These are phyloP conservation scores for Montipora capitata DNA, from an alignment of 92 coral and sea anemone species.

Conservation along the genomic window DNA sequence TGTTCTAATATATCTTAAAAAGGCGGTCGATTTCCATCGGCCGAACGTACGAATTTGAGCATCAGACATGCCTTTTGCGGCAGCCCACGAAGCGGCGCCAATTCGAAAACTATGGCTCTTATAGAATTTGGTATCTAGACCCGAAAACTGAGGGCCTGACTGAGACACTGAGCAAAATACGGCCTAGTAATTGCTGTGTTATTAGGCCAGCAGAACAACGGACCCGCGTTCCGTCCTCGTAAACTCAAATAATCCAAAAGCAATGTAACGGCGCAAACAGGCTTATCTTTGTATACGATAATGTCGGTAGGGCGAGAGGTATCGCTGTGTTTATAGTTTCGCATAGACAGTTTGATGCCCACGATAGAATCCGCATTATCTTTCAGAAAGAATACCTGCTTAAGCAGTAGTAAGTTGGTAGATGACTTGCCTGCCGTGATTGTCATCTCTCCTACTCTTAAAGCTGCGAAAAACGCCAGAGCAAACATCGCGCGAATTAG, in stretches of 20 bases:
- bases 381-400: slow-evolving; percentile 21
- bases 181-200: slow-evolving; percentile 9
- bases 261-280: slow-evolving; percentile 24
- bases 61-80: slow-evolving; percentile 51
- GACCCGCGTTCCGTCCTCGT: slow-evolving; percentile 20
- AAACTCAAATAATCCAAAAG: slow-evolving; percentile 21
- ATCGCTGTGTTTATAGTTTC: slow-evolving; percentile 25
- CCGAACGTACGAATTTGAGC: slow-evolving; percentile 37
- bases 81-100: slow-evolving; percentile 60
- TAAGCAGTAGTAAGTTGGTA: slow-evolving; percentile 9
- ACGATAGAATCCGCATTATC: background rate
- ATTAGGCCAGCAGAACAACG: slow-evolving; percentile 43
- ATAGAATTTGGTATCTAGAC: slow-evolving; percentile 29
- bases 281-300: background rate
- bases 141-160: slow-evolving; percentile 22
- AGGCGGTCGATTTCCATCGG: slow-evolving; percentile 45
- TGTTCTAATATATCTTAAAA: slow-evolving; percentile 20
- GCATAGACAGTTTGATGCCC: background rate
- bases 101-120: slow-evolving; percentile 41
- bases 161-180: slow-evolving; percentile 8
- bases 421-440: background rate
- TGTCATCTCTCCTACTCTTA: slow-evolving; percentile 49
- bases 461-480: slow-evolving; percentile 52
- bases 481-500: slow-evolving; percentile 46
- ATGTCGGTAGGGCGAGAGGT: slow-evolving; percentile 4